phyloP scores from a whole-genome alignment of 2,888 invertebrate species.

The Pseudanteris insignis region DNA sequence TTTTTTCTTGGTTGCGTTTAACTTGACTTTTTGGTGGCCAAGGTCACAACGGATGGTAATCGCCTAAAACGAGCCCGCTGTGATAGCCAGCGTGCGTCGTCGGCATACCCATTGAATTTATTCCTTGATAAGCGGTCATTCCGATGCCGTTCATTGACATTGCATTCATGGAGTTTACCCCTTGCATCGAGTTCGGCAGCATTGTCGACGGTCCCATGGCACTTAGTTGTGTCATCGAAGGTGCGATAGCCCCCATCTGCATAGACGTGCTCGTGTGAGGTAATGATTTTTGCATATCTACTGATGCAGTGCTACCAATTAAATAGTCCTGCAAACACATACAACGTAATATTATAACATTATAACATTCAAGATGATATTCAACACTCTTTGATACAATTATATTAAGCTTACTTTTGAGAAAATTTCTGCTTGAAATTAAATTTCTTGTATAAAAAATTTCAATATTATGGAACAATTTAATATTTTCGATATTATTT shows the following conservation, averaged over 20 bases:
- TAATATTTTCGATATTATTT: no score
- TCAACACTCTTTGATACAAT: no score
- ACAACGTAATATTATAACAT: not conserved
- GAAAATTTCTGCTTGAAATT: no score
- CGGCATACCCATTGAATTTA: conserved; percentile 65
- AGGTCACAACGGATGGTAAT: conserved; percentile 66
- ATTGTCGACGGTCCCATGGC: conserved; percentile 64
- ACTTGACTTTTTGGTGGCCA: conserved; percentile 61
- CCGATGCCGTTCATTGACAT: conserved; percentile 65
- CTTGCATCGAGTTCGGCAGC: conserved; percentile 63
- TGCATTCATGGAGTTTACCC: conserved; percentile 63
- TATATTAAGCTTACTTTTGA: no score
- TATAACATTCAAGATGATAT: no score
- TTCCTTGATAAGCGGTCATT: conserved; percentile 63
- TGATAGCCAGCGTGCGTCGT: conserved; percentile 60
- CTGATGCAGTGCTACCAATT: conserved; percentile 61
- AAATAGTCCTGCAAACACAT: conserved; percentile 59
- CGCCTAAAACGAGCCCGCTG: conserved; percentile 63
- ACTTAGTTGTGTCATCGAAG: conserved; percentile 62
- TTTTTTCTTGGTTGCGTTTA: conserved; percentile 63
- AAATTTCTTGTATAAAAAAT: no score
- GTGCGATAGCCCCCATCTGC: conserved; percentile 65
- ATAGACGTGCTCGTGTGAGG: conserved; percentile 63
- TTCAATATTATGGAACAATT: no score
- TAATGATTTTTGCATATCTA: conserved; percentile 62